phyloP scores from a whole-genome alignment of 2,113 vertebrate genomes.

The Podiceps cristatus region DNA sequence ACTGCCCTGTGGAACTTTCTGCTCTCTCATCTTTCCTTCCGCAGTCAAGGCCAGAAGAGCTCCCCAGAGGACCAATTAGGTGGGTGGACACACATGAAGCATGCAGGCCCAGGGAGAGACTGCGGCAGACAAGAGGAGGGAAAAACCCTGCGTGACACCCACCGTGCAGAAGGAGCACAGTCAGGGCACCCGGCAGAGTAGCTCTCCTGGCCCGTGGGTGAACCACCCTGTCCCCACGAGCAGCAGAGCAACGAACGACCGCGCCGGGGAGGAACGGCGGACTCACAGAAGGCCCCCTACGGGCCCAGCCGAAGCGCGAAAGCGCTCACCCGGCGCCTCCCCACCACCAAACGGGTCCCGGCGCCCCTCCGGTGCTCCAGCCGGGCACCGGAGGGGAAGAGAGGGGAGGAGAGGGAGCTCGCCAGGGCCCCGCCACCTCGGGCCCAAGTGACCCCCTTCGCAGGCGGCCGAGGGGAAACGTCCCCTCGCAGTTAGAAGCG shows the following conservation, averaged over 20 bases:
- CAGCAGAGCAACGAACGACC: not conserved
- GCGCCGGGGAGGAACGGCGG: too few species aligned
- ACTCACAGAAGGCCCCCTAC: fast-evolving
- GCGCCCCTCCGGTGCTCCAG: not conserved
- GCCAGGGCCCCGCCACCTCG: not conserved
- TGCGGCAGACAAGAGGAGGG: not conserved
- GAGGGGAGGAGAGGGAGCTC: not conserved
- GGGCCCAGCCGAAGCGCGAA: too few species aligned
- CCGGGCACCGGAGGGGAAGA: not conserved
- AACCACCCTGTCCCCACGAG: fast-evolving
- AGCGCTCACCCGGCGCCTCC: not conserved
- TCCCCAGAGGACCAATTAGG: not conserved
- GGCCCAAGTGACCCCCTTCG: not conserved
- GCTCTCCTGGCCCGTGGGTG: fast-evolving
- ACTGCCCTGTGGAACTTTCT: not conserved
- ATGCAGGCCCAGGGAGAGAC: fast-evolving
- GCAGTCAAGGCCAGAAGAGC: not conserved
- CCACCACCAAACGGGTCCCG: fast-evolving
- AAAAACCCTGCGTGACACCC: fast-evolving
- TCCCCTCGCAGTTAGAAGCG: not conserved
- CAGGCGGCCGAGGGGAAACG: not conserved
- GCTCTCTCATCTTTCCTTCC: fast-evolving
- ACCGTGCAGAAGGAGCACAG: fast-evolving
- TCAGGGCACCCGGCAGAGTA: fast-evolving
- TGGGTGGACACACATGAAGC: fast-evolving